Conservation (phyloP, 1,140 invertebrate species). For the Cotesia typhae region DNA sequence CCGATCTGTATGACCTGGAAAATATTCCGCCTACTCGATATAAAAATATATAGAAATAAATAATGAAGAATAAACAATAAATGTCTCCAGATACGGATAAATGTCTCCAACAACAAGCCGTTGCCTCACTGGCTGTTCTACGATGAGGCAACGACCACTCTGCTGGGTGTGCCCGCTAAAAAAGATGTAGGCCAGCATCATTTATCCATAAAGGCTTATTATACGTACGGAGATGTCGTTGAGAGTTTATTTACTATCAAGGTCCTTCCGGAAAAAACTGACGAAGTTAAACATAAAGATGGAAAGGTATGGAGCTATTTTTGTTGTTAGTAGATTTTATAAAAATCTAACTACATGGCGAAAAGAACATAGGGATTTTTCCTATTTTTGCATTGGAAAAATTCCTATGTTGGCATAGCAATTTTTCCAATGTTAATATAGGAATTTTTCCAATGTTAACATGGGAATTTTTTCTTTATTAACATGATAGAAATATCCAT, state of each 20-base stretch:
- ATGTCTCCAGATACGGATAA: constrained; percentile 43
- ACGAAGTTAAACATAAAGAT: constrained; percentile 53
- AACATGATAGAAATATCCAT: too few relatives aligned
- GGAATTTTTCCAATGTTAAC: too few relatives aligned
- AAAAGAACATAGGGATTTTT: too few relatives aligned
- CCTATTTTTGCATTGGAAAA: too few relatives aligned
- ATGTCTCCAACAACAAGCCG: constrained; percentile 37
- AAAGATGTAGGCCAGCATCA: constrained; percentile 69
- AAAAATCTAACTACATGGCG: neutral
- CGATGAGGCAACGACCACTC: constrained; percentile 57
- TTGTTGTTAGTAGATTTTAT: neutral
- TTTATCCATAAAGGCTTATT: constrained; percentile 64
- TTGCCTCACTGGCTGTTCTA: constrained; percentile 56
- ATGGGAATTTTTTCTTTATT: too few relatives aligned
- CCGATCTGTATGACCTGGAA: too few relatives aligned
- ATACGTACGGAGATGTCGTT: constrained; percentile 56
- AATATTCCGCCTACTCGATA: constrained; percentile 3
- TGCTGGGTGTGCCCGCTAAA: constrained; percentile 69
- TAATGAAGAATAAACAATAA: too few relatives aligned
- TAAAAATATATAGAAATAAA: neutral
- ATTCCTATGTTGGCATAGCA: too few relatives aligned
- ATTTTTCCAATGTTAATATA: too few relatives aligned
- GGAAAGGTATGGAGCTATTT: constrained; percentile 50
- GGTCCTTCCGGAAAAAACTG: constrained; percentile 61
- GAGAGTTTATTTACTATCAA: constrained; percentile 69